These are phyloP conservation scores for Drosophila chauvacae DNA, from an alignment of 1,140 invertebrate species.

Conservation along the genomic window DNA sequence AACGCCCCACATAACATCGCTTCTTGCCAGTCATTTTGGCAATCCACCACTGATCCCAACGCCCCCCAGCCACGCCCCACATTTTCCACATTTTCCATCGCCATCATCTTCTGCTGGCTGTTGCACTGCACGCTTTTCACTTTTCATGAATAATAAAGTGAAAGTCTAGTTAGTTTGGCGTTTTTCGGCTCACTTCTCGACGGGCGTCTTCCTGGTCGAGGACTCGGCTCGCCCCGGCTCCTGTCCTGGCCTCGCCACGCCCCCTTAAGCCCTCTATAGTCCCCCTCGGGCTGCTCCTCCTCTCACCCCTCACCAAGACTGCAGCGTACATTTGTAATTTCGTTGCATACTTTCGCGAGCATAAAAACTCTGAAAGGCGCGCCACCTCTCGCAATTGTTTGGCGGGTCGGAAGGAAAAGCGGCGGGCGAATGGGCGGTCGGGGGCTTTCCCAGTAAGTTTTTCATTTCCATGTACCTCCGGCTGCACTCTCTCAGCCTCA, in stretches of 20 bases:
- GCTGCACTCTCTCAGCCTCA: constrained; percentile 19
- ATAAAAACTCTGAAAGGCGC: constrained; percentile 57
- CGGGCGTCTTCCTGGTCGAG: constrained; percentile 48
- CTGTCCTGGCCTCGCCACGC: constrained; percentile 26
- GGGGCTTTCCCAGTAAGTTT: constrained; percentile 40
- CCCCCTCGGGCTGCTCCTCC: neutral
- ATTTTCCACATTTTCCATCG: constrained; percentile 25
- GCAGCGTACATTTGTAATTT: constrained; percentile 79
- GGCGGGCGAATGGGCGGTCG: constrained; percentile 9
- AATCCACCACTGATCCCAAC: constrained; percentile 56
- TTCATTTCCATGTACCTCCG: constrained; percentile 68
- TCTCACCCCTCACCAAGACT: constrained; percentile 12
- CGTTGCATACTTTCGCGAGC: constrained; percentile 75
- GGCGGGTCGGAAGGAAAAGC: constrained; percentile 15
- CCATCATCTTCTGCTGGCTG: constrained; percentile 39
- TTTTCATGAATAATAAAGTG: constrained; percentile 83
- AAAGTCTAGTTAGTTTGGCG: constrained; percentile 81
- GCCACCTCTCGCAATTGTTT: constrained; percentile 59
- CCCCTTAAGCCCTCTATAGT: constrained; percentile 4
- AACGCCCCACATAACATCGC: constrained; percentile 67
- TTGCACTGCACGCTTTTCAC: constrained; percentile 76
- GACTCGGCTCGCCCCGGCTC: constrained; percentile 11
- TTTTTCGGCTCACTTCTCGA: constrained; percentile 59
- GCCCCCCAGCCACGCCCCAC: constrained; percentile 2
- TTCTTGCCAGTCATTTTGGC: constrained; percentile 74